Conservation (phyloP, 2,888 invertebrate genomes). For the Drosophila neoperkinsi region DNA sequence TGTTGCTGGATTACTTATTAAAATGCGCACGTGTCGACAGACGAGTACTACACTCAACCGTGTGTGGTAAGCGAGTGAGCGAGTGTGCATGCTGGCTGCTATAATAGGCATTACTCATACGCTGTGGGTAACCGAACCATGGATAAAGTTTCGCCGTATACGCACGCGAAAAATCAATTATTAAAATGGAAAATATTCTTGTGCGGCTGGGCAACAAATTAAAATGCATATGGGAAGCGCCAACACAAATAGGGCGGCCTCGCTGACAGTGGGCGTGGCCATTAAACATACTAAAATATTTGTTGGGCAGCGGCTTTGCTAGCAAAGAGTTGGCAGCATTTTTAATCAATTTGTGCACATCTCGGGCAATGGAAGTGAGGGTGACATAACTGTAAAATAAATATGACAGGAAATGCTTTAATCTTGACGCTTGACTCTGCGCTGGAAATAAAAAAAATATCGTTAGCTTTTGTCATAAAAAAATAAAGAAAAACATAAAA, state of each 20-base stretch:
- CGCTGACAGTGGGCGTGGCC: constrained; percentile 30
- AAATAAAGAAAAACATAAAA: constrained; percentile 6
- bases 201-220: constrained; percentile 44
- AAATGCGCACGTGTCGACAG: constrained; percentile 73
- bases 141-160: constrained; percentile 45
- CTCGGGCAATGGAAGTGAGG: neutral
- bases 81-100: constrained; percentile 39
- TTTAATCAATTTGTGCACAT: constrained; percentile 68
- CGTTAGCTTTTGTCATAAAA: constrained; percentile 40
- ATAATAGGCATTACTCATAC: constrained; percentile 60
- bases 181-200: constrained; percentile 70
- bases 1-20: constrained; percentile 58
- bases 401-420: constrained; percentile 55
- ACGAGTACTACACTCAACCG: constrained; percentile 20
- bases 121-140: constrained; percentile 31
- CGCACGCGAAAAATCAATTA: constrained; percentile 78
- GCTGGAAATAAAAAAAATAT: constrained; percentile 24
- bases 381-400: constrained; percentile 42
- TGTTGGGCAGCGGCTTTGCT: constrained; percentile 40
- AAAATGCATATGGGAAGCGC: constrained; percentile 62
- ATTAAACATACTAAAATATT: constrained; percentile 63
- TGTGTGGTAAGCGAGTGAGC: constrained; percentile 42
- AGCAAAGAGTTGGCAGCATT: constrained; percentile 56
- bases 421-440: constrained; percentile 37
- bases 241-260: constrained; percentile 51